phyloP scores from a whole-genome alignment of 2,888 invertebrate genomes.

The Hydriomena furcata region DNA sequence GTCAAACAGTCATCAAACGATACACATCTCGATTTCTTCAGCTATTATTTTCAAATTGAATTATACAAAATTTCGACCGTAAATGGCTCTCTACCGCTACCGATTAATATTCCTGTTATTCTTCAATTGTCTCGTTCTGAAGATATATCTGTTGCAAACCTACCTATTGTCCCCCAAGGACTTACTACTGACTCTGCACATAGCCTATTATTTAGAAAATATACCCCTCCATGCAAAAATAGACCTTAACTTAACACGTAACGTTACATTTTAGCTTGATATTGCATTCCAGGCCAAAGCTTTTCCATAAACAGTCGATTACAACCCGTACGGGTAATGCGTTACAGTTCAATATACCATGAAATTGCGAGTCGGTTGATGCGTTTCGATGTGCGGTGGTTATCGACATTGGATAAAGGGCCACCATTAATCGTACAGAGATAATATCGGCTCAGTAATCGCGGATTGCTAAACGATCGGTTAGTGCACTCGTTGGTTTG shows the following conservation, averaged over 20 bases:
- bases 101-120: constrained; percentile 73
- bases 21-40: constrained; percentile 8
- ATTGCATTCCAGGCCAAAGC: constrained; percentile 29
- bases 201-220: constrained; percentile 56
- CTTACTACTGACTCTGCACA: constrained; percentile 68
- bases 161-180: constrained; percentile 77
- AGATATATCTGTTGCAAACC: constrained; percentile 74
- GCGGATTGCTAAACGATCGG: constrained; percentile 76
- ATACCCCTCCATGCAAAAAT: constrained; percentile 31
- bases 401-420: constrained; percentile 77
- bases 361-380: constrained; percentile 34
- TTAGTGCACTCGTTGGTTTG: constrained; percentile 54
- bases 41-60: constrained; percentile 27
- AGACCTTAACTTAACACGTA: constrained; percentile 22
- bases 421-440: constrained; percentile 73
- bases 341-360: constrained; percentile 39
- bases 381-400: constrained; percentile 43
- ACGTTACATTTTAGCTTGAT: constrained; percentile 32
- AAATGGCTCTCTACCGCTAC: constrained; percentile 50
- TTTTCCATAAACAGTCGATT: constrained; percentile 23
- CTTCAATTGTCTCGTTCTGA: constrained; percentile 75
- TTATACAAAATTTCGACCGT: constrained; percentile 36
- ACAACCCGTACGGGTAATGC: neutral
- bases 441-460: constrained; percentile 78
- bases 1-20: no score